Evolutionary conservation across 2,888 invertebrate species (phyloP).

Genomic region (Sturmia bella): DNA sequence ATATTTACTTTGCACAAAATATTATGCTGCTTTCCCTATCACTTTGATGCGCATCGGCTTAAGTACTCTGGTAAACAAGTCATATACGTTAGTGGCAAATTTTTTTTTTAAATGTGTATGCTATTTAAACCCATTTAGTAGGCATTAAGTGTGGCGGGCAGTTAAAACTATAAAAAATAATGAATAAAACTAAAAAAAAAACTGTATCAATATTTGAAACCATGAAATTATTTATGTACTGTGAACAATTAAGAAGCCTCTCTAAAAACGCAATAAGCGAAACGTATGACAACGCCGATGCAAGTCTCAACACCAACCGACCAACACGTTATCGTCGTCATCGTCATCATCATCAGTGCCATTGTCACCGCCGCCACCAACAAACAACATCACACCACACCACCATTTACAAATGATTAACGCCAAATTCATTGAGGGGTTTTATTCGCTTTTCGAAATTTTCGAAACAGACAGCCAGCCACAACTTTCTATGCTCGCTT

Average conservation of each 20-base stretch:
- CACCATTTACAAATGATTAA: slow-evolving; percentile 38
- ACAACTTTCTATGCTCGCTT: neutral
- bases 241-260: slow-evolving; percentile 47
- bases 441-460: slow-evolving; percentile 55
- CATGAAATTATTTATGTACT: slow-evolving; percentile 66
- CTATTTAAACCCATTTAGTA: slow-evolving; percentile 26
- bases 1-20: no score
- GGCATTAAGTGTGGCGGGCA: slow-evolving; percentile 28
- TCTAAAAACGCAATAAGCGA: slow-evolving; percentile 38
- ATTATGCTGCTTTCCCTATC: no score
- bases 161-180: slow-evolving; percentile 11
- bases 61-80: neutral
- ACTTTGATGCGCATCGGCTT: neutral
- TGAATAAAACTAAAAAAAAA: slow-evolving; percentile 18
- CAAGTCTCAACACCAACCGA: slow-evolving; percentile 23
- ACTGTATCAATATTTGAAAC: slow-evolving; percentile 62
- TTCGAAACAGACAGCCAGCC: slow-evolving; percentile 5
- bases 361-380: neutral
- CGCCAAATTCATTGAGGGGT: slow-evolving; percentile 56
- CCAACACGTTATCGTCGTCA: slow-evolving; percentile 19
- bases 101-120: neutral
- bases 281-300: slow-evolving; percentile 39
- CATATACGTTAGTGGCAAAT: neutral
- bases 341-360: neutral
- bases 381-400: no score